Evolutionary conservation across 2,113 vertebrate genomes (phyloP), one percentile per base, ranked within the genome.

Genomic region (Bucco capensis): DNA sequence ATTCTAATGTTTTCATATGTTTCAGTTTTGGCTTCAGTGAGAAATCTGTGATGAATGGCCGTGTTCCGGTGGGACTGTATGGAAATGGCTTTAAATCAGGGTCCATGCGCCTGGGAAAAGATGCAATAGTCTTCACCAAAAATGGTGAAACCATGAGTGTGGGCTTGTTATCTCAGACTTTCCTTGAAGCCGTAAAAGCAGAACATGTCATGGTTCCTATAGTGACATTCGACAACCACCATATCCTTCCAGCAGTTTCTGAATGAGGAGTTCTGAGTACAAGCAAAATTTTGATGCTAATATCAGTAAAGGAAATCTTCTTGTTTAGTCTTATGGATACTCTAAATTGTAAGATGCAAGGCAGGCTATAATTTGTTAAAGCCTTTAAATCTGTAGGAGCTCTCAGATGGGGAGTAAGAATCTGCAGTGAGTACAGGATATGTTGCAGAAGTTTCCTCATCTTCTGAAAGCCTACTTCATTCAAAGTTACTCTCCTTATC

Each of bases 31-130:
- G 99, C 19, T 99, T 99, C 97, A 99, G 99, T 91, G 98, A 99
- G 77, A 99, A 99, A 97, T 96, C 96, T n/a, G 64, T 98, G 42
- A 37, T 98, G 76, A 98, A 98, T 38, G 98, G 98, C 16, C 96
- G 97, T 3, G 96, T 97, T 8, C 99, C 99, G 0, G 98, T 99
- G 84, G 99, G 99, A 16, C 93, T 99, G 24, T 99, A 99, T 47
- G 99, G 99, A 31, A 99, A 99, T 35, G 99, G 99, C 12, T 99
- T 99, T 98, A 99, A 99, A 92, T 99, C 99, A 0, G 99, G 99
- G 10, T 99, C 99, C 49, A 99, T 99, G 99, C 98, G 99, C 50
- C 97, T 99, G 67, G 99, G 99, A 28, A 98, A 90, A 97, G 99
- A 99, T 22, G 98, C 98, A 47, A 98, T 99, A 2, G 98, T 99